Base-by-base conservation (phyloP, 2,113 vertebrate species). In the Sander lucioperca region DNA sequence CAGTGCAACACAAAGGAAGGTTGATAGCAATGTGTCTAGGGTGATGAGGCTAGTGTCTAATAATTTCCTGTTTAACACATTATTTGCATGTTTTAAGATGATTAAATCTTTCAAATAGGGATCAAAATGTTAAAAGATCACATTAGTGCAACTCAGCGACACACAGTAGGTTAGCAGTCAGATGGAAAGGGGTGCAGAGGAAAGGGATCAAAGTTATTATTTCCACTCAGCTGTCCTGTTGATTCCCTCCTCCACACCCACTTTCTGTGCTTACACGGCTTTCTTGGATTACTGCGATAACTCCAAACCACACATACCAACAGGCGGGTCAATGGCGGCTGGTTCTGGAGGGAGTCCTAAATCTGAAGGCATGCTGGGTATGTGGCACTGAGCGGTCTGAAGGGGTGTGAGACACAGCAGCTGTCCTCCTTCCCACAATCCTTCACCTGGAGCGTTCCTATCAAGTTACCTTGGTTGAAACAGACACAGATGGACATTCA, bases 301-400 rank as follows among this genome's bases (percentile, higher is more conserved):
- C 71, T 75, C 65, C 58, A 72, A 63, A 85, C 81, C 47, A 3
- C 62, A 62, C 81, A 89, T 82, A 86, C 70, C 84, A 74, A 45
- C 79, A 50, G 79, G 61, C 23, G 67, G 77, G 50, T 73, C 74
- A 63, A n/a, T 21, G 54, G 45, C 19, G 51, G 79, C 56, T 16
- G 6, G 47, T 62, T 80, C 74, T 74, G 48, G 62, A 15, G 62
- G 74, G 85, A 56, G 25, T 86, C 57, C 72, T 87, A 78, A 87
- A 87, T 62, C 67, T 43, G 2, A 87, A 89, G 75, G 85, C 87
- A 85, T 85, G 79, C 79, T 25, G 88, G 57, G 72, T 78, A 89
- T 89, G 88, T 56, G 36, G 76, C 36, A 25, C 66, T 43, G 62
- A 77, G 69, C 2, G 2, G 39, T 66, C 51, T 39, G 74, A 59